Conservation (phyloP, 2,113 vertebrate species). For the Struthidea cinerea region DNA sequence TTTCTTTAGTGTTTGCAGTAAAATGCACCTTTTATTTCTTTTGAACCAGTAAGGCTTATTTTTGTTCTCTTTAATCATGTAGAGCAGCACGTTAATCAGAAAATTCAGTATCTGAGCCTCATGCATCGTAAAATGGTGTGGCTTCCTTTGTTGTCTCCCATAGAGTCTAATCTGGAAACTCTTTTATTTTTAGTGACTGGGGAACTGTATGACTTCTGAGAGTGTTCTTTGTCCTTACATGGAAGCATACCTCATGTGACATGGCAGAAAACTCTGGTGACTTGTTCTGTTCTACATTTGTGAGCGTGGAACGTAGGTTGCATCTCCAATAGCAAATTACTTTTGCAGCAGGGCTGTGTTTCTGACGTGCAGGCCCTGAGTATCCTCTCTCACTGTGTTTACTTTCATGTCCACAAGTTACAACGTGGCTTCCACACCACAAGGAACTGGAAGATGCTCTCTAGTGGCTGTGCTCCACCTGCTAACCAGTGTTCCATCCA, state of each 20-base stretch:
- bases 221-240: neutral
- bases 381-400: neutral
- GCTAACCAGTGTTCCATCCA: neutral
- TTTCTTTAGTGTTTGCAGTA: neutral
- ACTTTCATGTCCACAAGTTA: neutral
- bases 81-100: neutral
- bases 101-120: neutral
- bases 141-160: neutral
- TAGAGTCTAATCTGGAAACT: neutral
- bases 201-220: neutral
- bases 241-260: neutral
- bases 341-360: neutral
- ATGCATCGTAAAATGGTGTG: neutral
- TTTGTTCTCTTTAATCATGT: neutral
- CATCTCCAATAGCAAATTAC: neutral
- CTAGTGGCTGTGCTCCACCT: neutral
- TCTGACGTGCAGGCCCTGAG: neutral
- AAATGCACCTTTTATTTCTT: neutral
- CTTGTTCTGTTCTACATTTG: neutral
- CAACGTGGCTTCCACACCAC: neutral
- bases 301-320: fast-evolving
- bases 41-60: neutral
- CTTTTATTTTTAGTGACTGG: neutral
- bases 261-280: neutral
- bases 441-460: neutral